Conservation (phyloP, 2,113 vertebrate species). For the Cairina moschata region DNA sequence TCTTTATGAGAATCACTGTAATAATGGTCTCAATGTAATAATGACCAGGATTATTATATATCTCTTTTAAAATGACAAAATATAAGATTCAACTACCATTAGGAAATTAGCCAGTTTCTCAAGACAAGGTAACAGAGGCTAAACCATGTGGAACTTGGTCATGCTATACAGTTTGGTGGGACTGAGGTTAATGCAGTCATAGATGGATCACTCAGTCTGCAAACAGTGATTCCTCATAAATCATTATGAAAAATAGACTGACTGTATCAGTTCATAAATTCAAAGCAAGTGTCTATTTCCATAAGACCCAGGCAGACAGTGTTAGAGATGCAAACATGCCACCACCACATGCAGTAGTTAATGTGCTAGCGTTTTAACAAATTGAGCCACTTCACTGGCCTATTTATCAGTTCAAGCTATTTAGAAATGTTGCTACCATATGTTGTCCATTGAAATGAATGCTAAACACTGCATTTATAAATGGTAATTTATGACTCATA, state of each 20-base stretch:
- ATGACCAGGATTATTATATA: background rate
- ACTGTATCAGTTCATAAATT: constrained; percentile 71
- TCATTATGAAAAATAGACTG: constrained; percentile 70
- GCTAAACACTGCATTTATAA: constrained; percentile 80
- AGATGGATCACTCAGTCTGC: constrained; percentile 58
- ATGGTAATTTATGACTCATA: constrained; percentile 83
- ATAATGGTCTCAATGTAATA: background rate
- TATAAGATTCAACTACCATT: background rate
- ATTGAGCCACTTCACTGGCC: constrained; percentile 78
- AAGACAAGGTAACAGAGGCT: background rate
- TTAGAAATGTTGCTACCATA: constrained; percentile 80
- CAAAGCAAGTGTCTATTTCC: constrained; percentile 43
- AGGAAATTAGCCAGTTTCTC: background rate
- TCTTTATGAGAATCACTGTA: background rate
- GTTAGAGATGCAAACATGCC: constrained; percentile 67
- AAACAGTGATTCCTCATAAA: constrained; percentile 52
- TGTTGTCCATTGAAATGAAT: constrained; percentile 80
- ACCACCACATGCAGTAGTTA: constrained; percentile 67
- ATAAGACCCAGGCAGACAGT: constrained; percentile 48
- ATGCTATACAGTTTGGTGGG: background rate
- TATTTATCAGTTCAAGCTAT: constrained; percentile 82
- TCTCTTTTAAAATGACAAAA: background rate
- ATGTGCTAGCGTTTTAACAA: constrained; percentile 79
- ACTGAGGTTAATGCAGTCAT: background rate
- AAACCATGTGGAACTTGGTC: background rate